phyloP scores from a whole-genome alignment of 2,888 invertebrate species.

The Thereva nobilitata region DNA sequence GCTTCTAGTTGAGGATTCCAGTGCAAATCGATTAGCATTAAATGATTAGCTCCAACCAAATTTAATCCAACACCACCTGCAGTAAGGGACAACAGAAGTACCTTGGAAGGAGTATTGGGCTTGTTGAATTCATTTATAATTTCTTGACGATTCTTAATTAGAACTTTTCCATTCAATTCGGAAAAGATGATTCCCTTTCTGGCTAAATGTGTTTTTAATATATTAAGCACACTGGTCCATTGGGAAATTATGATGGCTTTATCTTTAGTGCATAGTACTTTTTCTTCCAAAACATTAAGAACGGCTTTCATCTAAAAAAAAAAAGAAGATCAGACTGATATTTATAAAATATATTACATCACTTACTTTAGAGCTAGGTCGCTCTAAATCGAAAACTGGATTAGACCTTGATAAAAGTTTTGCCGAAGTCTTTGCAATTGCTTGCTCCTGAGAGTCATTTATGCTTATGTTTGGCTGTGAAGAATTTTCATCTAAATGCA shows the following conservation, averaged over 20 bases:
- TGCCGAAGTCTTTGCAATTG: slow-evolving; percentile 59
- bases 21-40: slow-evolving; percentile 88
- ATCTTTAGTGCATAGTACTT: slow-evolving; percentile 63
- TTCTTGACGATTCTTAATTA: slow-evolving; percentile 71
- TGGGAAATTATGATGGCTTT: slow-evolving; percentile 90
- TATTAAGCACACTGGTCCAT: slow-evolving; percentile 81
- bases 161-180: slow-evolving; percentile 75
- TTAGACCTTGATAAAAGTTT: not conserved
- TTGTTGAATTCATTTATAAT: slow-evolving; percentile 75
- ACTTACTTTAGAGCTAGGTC: not conserved
- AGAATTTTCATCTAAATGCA: slow-evolving; percentile 59
- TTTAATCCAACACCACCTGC: slow-evolving; percentile 96
- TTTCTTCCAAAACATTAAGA: slow-evolving; percentile 62
- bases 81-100: slow-evolving; percentile 83
- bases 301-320: slow-evolving; percentile 61
- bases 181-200: slow-evolving; percentile 62
- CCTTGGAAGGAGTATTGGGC: slow-evolving; percentile 61
- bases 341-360: no score
- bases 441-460: slow-evolving; percentile 57
- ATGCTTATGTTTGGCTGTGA: slow-evolving; percentile 22
- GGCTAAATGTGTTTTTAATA: slow-evolving; percentile 70
- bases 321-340: slow-evolving; percentile 32
- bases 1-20: slow-evolving; percentile 97
- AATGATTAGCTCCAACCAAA: slow-evolving; percentile 88
- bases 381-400: slow-evolving; percentile 12